A percentile compares a stretch with the other conserved stretches of the same genome.
These are phyloP conservation scores for Salvelinus fontinalis DNA, from an alignment of 2,113 vertebrate species.

Conservation along the genomic window DNA sequence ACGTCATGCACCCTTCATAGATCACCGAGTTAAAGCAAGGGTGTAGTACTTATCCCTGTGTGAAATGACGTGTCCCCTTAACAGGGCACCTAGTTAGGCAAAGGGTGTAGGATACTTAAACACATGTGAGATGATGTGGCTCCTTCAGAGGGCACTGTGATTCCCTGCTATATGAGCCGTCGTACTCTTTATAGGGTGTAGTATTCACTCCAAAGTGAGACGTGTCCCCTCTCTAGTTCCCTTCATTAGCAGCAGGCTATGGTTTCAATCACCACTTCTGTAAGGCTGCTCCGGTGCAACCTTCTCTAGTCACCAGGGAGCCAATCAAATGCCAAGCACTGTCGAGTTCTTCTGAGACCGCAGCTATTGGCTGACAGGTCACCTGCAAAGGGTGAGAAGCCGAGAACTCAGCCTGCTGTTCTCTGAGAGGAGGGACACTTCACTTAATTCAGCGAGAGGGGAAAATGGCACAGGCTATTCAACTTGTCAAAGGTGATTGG, in stretches of 20 bases:
- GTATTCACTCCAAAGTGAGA: conserved; percentile 17
- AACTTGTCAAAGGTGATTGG: too few species aligned
- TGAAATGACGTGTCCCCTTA: too few species aligned
- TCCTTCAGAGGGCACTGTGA: too few species aligned
- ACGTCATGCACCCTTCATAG: too few species aligned
- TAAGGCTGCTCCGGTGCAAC: not conserved
- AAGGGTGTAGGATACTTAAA: too few species aligned
- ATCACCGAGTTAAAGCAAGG: too few species aligned
- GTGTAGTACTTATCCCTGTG: too few species aligned
- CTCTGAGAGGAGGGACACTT: not conserved
- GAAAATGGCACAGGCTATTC: not conserved
- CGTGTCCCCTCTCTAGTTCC: conserved; percentile 33
- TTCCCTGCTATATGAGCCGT: too few species aligned
- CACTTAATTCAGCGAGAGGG: not conserved
- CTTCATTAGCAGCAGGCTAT: conserved; percentile 26
- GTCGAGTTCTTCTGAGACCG: not conserved
- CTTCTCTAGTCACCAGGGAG: not conserved
- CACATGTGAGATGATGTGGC: too few species aligned
- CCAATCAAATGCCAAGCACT: not conserved
- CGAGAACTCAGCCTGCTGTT: not conserved
- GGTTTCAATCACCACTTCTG: conserved; percentile 5
- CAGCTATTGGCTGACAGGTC: not conserved
- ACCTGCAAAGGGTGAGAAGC: not conserved
- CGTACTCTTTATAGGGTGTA: not conserved
- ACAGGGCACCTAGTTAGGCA: not conserved